Conservation (phyloP, 2,113 vertebrate genomes). For the Microcebus tavaratra region DNA sequence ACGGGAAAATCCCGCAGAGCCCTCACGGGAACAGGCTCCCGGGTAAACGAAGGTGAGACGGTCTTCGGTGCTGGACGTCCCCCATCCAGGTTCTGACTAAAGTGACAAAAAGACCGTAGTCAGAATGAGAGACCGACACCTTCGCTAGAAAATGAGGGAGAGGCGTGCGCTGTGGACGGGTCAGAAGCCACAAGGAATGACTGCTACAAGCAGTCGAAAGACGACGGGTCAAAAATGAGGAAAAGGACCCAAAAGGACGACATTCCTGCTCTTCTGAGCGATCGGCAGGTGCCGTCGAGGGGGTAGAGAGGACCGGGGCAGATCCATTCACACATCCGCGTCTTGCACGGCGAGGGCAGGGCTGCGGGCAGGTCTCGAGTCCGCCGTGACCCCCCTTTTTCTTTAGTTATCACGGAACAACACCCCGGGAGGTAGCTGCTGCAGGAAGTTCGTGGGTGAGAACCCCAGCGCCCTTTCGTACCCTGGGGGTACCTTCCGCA, state of each 20-base stretch:
- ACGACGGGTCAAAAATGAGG: background rate
- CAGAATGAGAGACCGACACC: background rate
- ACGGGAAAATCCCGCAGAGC: background rate
- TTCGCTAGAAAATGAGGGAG: background rate
- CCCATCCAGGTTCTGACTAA: background rate
- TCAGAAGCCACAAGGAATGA: background rate
- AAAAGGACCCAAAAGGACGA: background rate
- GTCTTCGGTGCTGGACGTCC: background rate
- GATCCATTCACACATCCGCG: background rate
- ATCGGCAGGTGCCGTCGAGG: background rate
- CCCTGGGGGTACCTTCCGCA: background rate
- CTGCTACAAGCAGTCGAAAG: background rate
- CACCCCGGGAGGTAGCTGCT: background rate
- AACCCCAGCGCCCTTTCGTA: background rate
- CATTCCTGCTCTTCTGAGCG: background rate
- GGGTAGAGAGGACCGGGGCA: background rate
- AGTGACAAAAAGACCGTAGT: background rate
- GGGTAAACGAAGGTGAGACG: background rate
- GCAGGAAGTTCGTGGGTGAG: background rate
- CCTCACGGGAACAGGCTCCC: background rate
- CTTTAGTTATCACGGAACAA: background rate
- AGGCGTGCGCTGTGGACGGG: fast-evolving
- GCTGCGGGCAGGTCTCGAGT: too few species aligned
- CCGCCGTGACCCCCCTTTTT: background rate
- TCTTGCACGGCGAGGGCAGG: background rate